Evolutionary conservation across 2,113 vertebrate genomes (phyloP), one percentile per base, ranked within the genome.

Genomic region (Bufo bufo): DNA sequence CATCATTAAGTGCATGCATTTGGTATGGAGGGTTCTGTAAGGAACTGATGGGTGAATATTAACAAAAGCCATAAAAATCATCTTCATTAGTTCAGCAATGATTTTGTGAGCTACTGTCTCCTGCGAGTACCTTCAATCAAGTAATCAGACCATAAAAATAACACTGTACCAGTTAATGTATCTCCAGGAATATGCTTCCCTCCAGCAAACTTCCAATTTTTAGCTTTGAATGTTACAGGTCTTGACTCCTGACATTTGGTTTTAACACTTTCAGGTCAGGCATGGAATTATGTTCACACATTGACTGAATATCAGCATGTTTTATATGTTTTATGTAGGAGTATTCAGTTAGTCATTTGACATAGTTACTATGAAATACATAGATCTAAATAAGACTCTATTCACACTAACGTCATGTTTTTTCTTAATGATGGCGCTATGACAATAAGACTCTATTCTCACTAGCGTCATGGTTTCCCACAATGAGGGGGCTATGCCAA

Each of bases 121-220:
- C 20, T 54, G 75, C 58, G 33, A 86, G 75, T 54, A 87, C 85
- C 77, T 87, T 87, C 85, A 87, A 87, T 66, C 80, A 80, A 87
- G 77, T 65, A 87, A 80, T 86, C 79, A 86, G 85, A 86, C 85
- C 85, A 86, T 86, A 86, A 86, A 86, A 86, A 86, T 86, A 79
- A 79, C 63, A 69, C 61, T 69, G 85, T 56, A 58, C 85, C 23
- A 69, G 61, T 80, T 79, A 87, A 85, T 77, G 84, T 85, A 59
- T 77, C 84, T 77, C 85, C 56, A 87, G 85, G 59, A 87, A 87
- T 87, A 80, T 79, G 47, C 71, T 79, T 87, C 85, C 77, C 85
- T 87, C 61, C 20, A 80, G 75, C 85, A 66, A 80, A 63, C 61
- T 66, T 33, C 61, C 74, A 87, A 80, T 66, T 79, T 87, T 80